Conservation (phyloP, 2,888 invertebrate species). For the Timandra comae region DNA sequence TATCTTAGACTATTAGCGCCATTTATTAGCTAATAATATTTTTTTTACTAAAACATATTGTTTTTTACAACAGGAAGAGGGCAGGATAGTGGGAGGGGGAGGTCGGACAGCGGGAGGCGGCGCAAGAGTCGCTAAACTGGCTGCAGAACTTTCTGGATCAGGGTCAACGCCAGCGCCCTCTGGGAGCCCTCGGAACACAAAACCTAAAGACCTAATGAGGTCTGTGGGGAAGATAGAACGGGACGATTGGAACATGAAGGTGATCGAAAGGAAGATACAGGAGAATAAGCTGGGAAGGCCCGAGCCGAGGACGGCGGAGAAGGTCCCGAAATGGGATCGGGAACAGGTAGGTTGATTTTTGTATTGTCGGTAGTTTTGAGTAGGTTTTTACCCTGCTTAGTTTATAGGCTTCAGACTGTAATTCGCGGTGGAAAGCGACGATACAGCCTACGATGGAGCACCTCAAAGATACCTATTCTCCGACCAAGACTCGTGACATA, state of each 20-base stretch:
- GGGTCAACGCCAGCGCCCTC: conserved; percentile 73
- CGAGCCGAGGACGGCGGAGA: conserved; percentile 79
- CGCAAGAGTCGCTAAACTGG: conserved; percentile 56
- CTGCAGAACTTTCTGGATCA: conserved; percentile 86
- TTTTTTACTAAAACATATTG: background rate
- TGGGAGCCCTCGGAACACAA: conserved; percentile 76
- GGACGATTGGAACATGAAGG: conserved; percentile 93
- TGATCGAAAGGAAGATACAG: conserved; percentile 92
- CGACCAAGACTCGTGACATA: too few species aligned
- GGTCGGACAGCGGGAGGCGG: conserved; percentile 46
- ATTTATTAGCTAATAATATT: background rate
- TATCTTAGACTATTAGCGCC: too few species aligned
- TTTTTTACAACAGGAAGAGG: conserved; percentile 47
- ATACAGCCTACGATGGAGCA: too few species aligned
- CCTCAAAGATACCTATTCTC: too few species aligned
- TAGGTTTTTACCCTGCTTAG: too few species aligned
- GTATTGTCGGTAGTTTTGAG: too few species aligned
- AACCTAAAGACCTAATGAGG: conserved; percentile 90
- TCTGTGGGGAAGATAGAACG: conserved; percentile 93
- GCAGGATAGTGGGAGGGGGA: conserved; percentile 53
- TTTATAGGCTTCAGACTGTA: too few species aligned
- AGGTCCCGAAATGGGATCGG: conserved; percentile 94
- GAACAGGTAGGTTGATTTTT: conserved; percentile 79
- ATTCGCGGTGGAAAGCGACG: too few species aligned
- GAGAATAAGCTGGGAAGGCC: conserved; percentile 84